Percentiles rank a stretch among this genome's conserved stretches.
Conservation (phyloP, 2,797 vertebrate species). For the Rhinoraja longicauda region DNA sequence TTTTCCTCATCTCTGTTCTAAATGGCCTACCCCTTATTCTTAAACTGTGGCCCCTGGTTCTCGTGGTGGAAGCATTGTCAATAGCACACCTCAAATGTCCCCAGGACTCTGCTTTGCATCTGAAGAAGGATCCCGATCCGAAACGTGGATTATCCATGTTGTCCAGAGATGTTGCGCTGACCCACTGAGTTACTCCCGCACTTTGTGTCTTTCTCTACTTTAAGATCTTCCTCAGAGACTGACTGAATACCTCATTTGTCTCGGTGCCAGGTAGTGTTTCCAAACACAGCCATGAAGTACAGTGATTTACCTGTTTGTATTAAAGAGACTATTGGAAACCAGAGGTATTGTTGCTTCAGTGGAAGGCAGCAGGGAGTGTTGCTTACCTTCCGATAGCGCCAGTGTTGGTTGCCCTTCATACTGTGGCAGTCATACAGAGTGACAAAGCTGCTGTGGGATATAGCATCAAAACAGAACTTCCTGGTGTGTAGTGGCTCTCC, state of each 20-base stretch:
- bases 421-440: conserved; percentile 82
- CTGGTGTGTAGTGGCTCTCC: conserved; percentile 78
- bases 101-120: neutral
- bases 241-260: too few species aligned
- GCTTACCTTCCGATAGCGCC: conserved; percentile 73
- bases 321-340: too few species aligned
- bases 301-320: neutral
- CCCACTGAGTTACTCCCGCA: too few species aligned
- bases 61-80: neutral
- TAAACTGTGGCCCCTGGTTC: too few species aligned
- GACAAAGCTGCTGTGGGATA: conserved; percentile 68
- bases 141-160: too few species aligned
- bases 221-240: too few species aligned
- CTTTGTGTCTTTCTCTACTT: too few species aligned
- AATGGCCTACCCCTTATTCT: too few species aligned
- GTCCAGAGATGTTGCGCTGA: too few species aligned
- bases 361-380: neutral
- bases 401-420: conserved; percentile 82
- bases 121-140: too few species aligned
- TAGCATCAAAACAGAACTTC: conserved; percentile 76
- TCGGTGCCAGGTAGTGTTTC: neutral
- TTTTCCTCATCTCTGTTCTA: too few species aligned
- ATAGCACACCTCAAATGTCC: neutral
- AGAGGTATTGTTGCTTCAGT: neutral
- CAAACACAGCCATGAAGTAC: too few species aligned